Conservation (phyloP, 2,797 vertebrate genomes). For the Yasuhikotakia modesta region DNA sequence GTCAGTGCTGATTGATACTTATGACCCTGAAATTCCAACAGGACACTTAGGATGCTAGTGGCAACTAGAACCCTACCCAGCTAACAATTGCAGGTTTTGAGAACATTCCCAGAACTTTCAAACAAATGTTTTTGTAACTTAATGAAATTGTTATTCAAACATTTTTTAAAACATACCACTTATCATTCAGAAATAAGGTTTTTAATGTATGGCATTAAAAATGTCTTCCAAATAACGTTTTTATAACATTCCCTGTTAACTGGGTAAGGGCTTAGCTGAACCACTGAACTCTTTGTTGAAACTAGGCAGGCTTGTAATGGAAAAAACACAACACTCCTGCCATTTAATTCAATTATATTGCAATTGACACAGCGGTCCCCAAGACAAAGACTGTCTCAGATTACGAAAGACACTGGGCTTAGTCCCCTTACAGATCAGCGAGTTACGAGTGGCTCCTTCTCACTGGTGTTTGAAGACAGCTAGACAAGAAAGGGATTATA, state of each 20-base stretch:
- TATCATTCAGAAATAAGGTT: too few species aligned
- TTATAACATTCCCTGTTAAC: too few species aligned
- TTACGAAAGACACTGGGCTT: constrained; percentile 53
- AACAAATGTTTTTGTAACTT: too few species aligned
- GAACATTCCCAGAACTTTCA: too few species aligned
- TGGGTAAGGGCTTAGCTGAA: constrained; percentile 63
- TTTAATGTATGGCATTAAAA: too few species aligned
- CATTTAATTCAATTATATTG: constrained; percentile 72
- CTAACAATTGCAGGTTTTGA: too few species aligned
- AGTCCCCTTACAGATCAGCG: constrained; percentile 23
- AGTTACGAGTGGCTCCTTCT: constrained; percentile 9
- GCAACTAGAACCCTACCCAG: constrained; percentile 56
- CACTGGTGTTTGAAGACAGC: constrained; percentile 26
- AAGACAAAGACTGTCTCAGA: constrained; percentile 58
- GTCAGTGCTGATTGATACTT: constrained; percentile 63
- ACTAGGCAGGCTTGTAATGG: constrained; percentile 65
- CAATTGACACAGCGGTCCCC: constrained; percentile 64
- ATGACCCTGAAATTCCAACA: constrained; percentile 67
- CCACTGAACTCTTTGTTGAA: constrained; percentile 58
- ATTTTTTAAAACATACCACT: too few species aligned
- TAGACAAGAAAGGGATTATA: constrained; percentile 26
- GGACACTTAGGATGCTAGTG: constrained; percentile 42
- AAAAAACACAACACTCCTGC: constrained; percentile 71
- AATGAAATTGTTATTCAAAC: too few species aligned
- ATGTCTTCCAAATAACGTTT: too few species aligned